Base-by-base conservation (phyloP, 2,113 vertebrate species). In the Cnemophilus loriae region DNA sequence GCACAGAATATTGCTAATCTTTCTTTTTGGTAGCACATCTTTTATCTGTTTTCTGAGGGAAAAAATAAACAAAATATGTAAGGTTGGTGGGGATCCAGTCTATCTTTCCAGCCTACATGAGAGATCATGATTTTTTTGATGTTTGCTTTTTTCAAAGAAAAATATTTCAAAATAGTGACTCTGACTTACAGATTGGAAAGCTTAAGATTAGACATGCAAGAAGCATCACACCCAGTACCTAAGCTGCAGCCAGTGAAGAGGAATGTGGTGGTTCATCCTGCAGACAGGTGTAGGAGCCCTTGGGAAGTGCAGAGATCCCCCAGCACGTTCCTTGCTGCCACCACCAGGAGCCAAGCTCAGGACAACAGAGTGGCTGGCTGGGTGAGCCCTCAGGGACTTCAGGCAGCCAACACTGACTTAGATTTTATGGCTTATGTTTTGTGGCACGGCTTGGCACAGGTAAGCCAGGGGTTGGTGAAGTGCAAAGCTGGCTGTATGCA, bases 231-330 rank as follows among this genome's bases (percentile, higher is more conserved):
- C 6, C 30, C 22, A 22, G 28, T 13, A 70, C 33, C 16, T 23
- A 47, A 4, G 19, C 10, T 78, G 33, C 30, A 39, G 10, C 32
- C 35, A 33, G 0, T 63, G 33, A 28, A 32, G 57, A 56, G 19
- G 26, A 64, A 30, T 6, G 7, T 13, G 12, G 67, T 1, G 0
- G 6, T 46, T 87, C 23, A 9, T 47, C n/a, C 49, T 8, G 1
- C 37, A 47, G 33, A 44, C 50, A 24, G 27, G 27, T 49, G n/a
- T 10, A 32, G 27, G 39, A 89, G 33, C 18, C 33, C 33, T 56
- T 52, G 49, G 32, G 28, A 81, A 49, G 42, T 1, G 1, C 0
- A 0, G 24, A 71, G 44, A 32, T 26, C 37, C 1, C 0, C 0
- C 74, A 77, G 46, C 55, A 35, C 26, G 59, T 37, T 81, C 64